phyloP scores from a whole-genome alignment of 2,888 invertebrate genomes.

The Euplexia lucipara region DNA sequence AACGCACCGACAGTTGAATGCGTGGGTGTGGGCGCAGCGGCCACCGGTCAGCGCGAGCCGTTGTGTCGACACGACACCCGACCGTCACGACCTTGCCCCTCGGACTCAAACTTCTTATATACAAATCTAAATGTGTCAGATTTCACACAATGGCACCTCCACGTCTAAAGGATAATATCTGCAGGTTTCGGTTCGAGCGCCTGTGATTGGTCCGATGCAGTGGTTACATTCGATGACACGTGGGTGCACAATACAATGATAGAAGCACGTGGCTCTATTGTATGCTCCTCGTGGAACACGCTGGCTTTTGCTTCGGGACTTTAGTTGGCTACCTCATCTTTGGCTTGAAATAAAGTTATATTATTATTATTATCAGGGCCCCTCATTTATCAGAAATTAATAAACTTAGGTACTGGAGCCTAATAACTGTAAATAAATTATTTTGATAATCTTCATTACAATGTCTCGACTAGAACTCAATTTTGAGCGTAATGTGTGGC shows the following conservation, averaged over 20 bases:
- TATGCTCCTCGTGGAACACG: neutral
- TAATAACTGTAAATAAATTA: neutral
- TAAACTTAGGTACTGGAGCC: too few relatives aligned
- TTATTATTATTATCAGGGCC: neutral
- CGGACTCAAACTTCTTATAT: neutral
- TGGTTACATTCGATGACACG: conserved; percentile 14
- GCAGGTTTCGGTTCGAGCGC: neutral
- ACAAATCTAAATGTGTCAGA: conserved; percentile 15
- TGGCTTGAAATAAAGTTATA: too few relatives aligned
- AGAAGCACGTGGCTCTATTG: neutral
- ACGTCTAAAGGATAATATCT: neutral
- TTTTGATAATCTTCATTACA: neutral
- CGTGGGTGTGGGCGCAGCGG: conserved; percentile 21
- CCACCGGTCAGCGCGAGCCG: conserved; percentile 11
- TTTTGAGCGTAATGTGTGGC: neutral
- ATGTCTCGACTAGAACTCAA: neutral
- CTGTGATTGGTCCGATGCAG: conserved; percentile 10
- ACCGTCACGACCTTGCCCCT: conserved; percentile 25
- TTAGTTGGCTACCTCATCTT: too few relatives aligned
- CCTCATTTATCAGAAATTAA: too few relatives aligned
- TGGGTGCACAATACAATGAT: neutral
- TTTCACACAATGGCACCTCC: conserved; percentile 22
- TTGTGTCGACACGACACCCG: conserved; percentile 5
- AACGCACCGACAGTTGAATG: conserved; percentile 16
- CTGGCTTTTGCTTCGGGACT: neutral